Percentiles rank a stretch among this genome's conserved stretches.
Conservation (phyloP, 2,113 vertebrate species). For the Spermophilus dauricus region DNA sequence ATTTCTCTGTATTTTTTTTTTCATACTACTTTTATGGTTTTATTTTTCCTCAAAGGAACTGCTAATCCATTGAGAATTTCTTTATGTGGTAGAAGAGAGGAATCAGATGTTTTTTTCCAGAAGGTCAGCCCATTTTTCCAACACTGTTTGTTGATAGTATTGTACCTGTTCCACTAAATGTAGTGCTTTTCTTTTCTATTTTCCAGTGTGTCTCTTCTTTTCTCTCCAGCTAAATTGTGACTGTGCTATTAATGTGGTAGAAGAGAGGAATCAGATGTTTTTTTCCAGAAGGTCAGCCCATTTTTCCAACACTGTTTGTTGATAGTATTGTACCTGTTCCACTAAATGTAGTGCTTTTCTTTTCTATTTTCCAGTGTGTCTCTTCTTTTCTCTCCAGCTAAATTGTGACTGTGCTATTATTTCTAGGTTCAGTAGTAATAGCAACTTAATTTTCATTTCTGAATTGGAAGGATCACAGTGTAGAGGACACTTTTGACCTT, state of each 20-base stretch:
- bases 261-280: not conserved
- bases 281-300: not conserved
- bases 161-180: too few relatives aligned
- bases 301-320: not conserved
- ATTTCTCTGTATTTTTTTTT: conserved; percentile 11
- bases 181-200: too few relatives aligned
- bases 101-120: too few relatives aligned
- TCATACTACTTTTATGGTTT: conserved; percentile 48
- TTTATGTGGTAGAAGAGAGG: too few relatives aligned
- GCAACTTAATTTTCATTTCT: not conserved
- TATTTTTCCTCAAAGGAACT: conserved; percentile 19
- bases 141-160: too few relatives aligned
- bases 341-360: not conserved
- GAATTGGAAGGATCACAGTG: not conserved
- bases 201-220: too few relatives aligned
- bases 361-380: not conserved
- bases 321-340: not conserved
- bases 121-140: too few relatives aligned
- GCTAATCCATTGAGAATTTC: not conserved
- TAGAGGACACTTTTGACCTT: not conserved
- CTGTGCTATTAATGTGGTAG: too few relatives aligned
- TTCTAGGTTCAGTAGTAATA: conserved; percentile 24
- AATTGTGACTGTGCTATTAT: not conserved
- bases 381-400: not conserved
- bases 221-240: too few relatives aligned